Evolutionary conservation across 2,113 vertebrate species (phyloP), one percentile per base, ranked within the genome.

Genomic region (Psephotus haematonotus): DNA sequence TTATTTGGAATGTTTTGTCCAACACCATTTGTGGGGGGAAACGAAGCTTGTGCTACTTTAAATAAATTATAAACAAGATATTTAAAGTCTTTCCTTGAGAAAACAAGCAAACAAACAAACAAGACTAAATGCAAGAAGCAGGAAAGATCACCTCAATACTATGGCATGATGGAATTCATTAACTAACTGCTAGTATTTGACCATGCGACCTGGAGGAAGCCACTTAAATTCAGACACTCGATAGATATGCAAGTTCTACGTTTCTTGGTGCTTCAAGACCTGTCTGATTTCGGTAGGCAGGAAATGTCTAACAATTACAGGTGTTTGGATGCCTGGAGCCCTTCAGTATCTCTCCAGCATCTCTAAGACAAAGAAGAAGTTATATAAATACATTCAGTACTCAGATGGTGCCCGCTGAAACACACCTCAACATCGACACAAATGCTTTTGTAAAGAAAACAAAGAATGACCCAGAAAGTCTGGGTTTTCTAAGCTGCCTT

Each of bases 101-200:
- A 37, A n/a, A 53, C 23, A 59, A 87, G 28, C 39, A 76, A 5
- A 3, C 29, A 22, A 14, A 3, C 9, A 46, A 52, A 24, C 11
- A 37, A 52, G 17, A 9, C 25, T 24, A 23, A 16, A 17, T 23
- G 11, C 43, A 92, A 86, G 57, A 95, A 81, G 31, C 22, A 90
- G 69, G 46, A 70, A 90, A 90, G 64, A 94, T 87, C 49, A 70
- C 10, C 62, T 96, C 63, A 90, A 59, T 96, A 50, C 4, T 72
- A 41, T 37, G 25, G 20, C 20, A 68, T 70, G 35, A 91, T 69
- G n/a, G 47, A 80, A 88, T 91, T 91, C 65, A 24, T 92, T 96
- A 97, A 93, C 44, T 89, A 95, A 92, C n/a, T 93, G n/a, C 13
- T 69, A 77, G 20, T 13, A 95, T 92, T 95, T 95, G n/a, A 62